Evolutionary conservation across 2,797 vertebrate genomes (phyloP), one percentile per base, ranked within the genome.

Genomic region (Microchirus variegatus): DNA sequence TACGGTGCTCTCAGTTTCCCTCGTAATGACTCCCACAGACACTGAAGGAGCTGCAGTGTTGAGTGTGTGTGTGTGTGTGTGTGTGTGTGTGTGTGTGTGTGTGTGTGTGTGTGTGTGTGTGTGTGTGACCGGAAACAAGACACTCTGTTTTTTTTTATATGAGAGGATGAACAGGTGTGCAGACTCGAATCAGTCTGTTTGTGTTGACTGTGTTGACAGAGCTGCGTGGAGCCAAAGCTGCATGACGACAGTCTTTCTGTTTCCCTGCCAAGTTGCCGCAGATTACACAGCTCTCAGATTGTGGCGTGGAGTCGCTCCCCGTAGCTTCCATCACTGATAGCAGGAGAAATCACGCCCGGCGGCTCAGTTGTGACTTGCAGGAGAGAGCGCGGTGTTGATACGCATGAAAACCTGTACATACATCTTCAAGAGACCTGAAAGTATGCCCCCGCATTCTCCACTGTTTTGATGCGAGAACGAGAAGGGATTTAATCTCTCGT

Each of bases 191-290:
- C 85, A 87, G 70, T 47, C 70, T 56, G 56, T 71, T 64, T 86
- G 90, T 90, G 87, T 88, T 72, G 77, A 40, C 43, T 11, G 72
- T 73, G 82, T 61, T 85, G 85, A 84, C 73, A 76, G 86, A 81
- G 69, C 43, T 37, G 58, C 70, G 67, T 61, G 54, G 56, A 78
- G 72, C n/a, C 62, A 46, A 50, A 67, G 80, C 85, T 74, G 71
- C 73, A 76, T 86, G 72, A 70, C 67, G 72, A 70, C 67, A 55
- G 59, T 42, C 53, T 68, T 31, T 41, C 59, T 63, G 17, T 48
- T 62, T 66, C 16, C 47, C 46, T 79, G 81, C 83, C 85, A 85
- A 84, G 68, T 64, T 68, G 52, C 76, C 50, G 62, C 43, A 41
- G 76, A 70, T 75, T 77, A 52, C 58, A 45, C 44, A 70, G 65